phyloP scores from a whole-genome alignment of 2,888 invertebrate genomes.

The Clitarchus hookeri region DNA sequence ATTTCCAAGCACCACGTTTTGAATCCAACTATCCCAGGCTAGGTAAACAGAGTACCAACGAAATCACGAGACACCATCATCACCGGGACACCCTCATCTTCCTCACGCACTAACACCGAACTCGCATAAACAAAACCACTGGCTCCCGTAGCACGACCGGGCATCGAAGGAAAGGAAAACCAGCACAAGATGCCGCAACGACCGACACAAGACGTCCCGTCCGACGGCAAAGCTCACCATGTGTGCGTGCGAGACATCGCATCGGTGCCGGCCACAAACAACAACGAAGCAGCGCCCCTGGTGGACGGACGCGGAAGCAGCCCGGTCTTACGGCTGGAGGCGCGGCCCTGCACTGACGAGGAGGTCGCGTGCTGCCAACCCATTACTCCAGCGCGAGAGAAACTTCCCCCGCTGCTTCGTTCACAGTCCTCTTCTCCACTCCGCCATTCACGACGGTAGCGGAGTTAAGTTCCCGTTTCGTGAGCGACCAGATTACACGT shows the following conservation, averaged over 20 bases:
- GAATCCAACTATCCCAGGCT: not conserved
- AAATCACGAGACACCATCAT: not conserved
- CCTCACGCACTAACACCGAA: not conserved
- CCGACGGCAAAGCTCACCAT: not conserved
- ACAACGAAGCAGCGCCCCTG: constrained; percentile 37
- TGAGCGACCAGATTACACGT: not conserved
- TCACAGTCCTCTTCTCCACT: not conserved
- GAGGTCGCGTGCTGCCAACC: constrained; percentile 48
- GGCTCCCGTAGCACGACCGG: not conserved
- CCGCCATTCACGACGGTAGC: not conserved
- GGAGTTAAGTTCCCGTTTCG: not conserved
- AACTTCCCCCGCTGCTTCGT: constrained; percentile 45
- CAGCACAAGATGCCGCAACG: not conserved
- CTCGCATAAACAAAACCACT: not conserved
- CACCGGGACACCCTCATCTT: not conserved
- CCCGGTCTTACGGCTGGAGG: not conserved
- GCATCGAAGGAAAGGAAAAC: not conserved
- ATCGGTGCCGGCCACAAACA: constrained; percentile 39
- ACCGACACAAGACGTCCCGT: not conserved
- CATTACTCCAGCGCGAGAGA: constrained; percentile 52
- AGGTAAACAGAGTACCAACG: not conserved
- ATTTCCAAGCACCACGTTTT: not conserved
- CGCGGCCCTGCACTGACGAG: not conserved
- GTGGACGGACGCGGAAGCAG: constrained; percentile 40
- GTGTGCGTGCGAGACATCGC: constrained; percentile 44